Evolutionary conservation across 2,797 vertebrate species (phyloP), one percentile per base, ranked within the genome.

Genomic region (Smutsia temminckii): DNA sequence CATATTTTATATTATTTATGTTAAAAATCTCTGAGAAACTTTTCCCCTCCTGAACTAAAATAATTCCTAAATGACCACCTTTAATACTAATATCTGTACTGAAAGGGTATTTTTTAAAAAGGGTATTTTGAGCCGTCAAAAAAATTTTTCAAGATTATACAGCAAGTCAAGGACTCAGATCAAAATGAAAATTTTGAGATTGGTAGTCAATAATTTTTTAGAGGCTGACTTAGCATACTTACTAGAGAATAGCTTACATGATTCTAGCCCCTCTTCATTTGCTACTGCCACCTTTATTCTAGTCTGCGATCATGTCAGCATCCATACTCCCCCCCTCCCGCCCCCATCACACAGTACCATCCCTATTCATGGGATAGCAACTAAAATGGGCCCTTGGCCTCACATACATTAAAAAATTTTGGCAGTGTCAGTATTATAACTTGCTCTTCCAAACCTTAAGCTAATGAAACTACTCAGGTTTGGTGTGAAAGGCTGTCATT

Each of bases 101-200:
- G 51, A 66, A 93, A 68, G 9, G 18, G 9, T 78, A 6, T 51
- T 78, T 87, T 85, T 51, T 77, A 55, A 34, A 55, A 85, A 61
- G 63, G 34, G 90, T 87, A 79, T 79, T 46, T 46, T 46, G 17
- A 86, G 18, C 75, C 66, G 49, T 18, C 64, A 95, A 86, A 93
- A 75, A 79, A 37, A 85, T 37, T 86, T 89, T 29, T 79, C 69
- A 93, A 87, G 55, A 64, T 96, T 91, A 80, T 71, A 53, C 8
- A 86, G 49, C 40, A 87, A 79, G 21, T 87, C 21, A 59, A 37
- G 53, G 34, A 4, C 55, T 85, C 69, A 87, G 49, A 66, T 78
- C 4, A 42, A 81, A 80, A 87, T 55, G 55, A 46, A 78, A 90
- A 72, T 72, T 32, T 88, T 77, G 57, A 72, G 23, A 25, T 85